Base-by-base conservation (phyloP, 2,797 vertebrate species). In the Brotula barbata region DNA sequence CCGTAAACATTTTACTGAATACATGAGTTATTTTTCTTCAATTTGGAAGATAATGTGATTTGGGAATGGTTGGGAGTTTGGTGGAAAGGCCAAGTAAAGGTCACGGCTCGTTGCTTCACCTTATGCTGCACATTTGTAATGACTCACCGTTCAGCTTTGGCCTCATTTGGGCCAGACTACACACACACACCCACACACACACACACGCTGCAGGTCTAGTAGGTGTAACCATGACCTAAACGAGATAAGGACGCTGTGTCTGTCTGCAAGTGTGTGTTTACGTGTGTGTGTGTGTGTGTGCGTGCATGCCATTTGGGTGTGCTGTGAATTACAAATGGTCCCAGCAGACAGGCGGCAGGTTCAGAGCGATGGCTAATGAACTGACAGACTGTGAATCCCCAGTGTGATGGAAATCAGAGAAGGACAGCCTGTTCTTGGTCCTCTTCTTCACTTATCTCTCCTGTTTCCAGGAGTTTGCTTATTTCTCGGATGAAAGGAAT, bases 261-360 rank as follows among this genome's bases (percentile, higher is more conserved):
- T 48, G 44, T 17, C 33, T 19, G 53, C 21, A n/a, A 14, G 47
- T 57, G 41, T 28, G 37, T 28, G 13, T 2, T 23, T 54, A 50
- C 7, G 21, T 33, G 56, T 13, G 5, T 42, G 39, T 23, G 4
- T 36, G 20, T 14, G 34, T 11, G 9, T 36, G 34, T 36, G 34
- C n/a, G n/a, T n/a, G n/a, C n/a, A n/a, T n/a, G 21, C 34, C 6
- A 12, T 53, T 15, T 31, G 52, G 47, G 54, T 61, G 48, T 43
- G 50, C 61, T 51, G 45, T 58, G 72, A 58, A 60, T 62, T 45
- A 17, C 57, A 53, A 65, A 74, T 59, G 56, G 50, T 47, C 70
- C 69, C 41, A 14, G 44, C 20, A 50, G 64, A 51, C 8, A 25
- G 55, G 42, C 55, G 7, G 33, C 0, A 12, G 28, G 58, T 55